A percentile compares a stretch with the other conserved stretches of the same genome.
phyloP scores from a whole-genome alignment of 2,797 vertebrate species.

The Neomorphus geoffroyi region DNA sequence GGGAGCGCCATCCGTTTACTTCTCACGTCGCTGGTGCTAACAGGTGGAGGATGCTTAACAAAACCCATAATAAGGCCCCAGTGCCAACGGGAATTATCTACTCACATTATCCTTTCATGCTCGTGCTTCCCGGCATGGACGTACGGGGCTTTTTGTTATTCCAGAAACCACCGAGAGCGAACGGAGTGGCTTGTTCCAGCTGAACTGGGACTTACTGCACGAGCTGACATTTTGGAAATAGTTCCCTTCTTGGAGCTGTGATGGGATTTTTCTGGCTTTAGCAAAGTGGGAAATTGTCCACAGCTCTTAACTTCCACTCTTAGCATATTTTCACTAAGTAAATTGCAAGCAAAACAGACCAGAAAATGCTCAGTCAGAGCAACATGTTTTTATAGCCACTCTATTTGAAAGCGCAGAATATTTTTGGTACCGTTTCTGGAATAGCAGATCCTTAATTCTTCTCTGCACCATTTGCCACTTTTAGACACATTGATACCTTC shows the following conservation, averaged over 20 bases:
- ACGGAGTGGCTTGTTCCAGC: background rate
- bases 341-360: conserved; percentile 41
- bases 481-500: background rate
- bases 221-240: conserved; percentile 47
- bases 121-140: background rate
- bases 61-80: background rate
- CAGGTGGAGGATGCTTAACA: conserved; percentile 2
- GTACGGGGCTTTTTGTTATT: background rate
- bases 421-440: conserved; percentile 17
- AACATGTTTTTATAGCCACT: conserved; percentile 28
- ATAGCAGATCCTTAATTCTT: background rate
- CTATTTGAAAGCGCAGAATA: conserved; percentile 24
- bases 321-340: conserved; percentile 29
- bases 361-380: background rate
- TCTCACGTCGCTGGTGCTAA: background rate
- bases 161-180: background rate
- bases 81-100: background rate
- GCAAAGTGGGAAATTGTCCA: conserved; percentile 38
- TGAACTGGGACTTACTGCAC: conserved; percentile 36
- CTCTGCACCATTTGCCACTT: background rate
- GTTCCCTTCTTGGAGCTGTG: conserved; percentile 48
- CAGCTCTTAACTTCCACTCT: conserved; percentile 33
- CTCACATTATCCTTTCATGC: background rate
- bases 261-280: conserved; percentile 48
- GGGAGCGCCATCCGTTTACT: background rate